phyloP scores from a whole-genome alignment of 2,888 invertebrate species.

The Biston betularia region DNA sequence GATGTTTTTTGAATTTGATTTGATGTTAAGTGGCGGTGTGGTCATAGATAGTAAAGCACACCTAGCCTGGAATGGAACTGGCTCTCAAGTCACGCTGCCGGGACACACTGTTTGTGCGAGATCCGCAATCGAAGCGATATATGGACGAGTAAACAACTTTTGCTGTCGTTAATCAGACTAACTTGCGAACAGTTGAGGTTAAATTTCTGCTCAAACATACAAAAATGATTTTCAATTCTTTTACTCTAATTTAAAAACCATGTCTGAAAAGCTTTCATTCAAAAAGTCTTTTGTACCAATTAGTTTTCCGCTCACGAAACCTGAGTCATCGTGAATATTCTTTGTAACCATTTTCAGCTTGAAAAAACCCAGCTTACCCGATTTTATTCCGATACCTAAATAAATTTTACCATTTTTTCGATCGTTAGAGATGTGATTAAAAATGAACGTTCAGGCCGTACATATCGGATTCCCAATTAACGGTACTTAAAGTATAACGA shows the following conservation, averaged over 20 bases:
- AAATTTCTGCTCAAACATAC: background rate
- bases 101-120: no score
- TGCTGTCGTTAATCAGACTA: no score
- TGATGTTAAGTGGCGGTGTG: no score
- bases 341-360: conserved; percentile 8
- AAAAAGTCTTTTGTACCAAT: conserved; percentile 8
- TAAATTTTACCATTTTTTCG: conserved; percentile 18
- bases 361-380: background rate
- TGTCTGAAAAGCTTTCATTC: background rate
- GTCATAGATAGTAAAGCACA: no score
- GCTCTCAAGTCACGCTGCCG: no score
- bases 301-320: conserved; percentile 12
- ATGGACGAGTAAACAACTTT: no score
- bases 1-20: no score
- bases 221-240: background rate
- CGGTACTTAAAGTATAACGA: conserved; percentile 25
- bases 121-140: no score
- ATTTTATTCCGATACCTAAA: conserved; percentile 14
- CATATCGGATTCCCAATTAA: conserved; percentile 42
- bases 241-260: background rate
- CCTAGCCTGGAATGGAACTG: no score
- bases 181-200: background rate
- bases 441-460: conserved; percentile 24
- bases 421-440: conserved; percentile 22
- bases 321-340: background rate